Conservation (phyloP, 2,888 invertebrate genomes). For the Rotaria sp. region DNA sequence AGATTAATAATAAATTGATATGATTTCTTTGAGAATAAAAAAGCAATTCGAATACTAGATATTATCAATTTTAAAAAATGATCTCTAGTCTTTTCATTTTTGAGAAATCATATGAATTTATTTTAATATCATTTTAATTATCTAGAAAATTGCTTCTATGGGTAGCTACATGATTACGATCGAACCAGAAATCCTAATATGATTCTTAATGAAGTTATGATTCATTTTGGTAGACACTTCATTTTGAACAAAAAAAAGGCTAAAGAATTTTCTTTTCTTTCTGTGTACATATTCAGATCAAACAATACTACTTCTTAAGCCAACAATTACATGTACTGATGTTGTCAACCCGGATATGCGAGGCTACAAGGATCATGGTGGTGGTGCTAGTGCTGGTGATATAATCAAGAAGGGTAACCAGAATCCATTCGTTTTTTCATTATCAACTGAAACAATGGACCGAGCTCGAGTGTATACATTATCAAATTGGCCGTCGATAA, state of each 20-base stretch:
- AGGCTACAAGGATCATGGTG: neutral
- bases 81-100: no score
- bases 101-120: no score
- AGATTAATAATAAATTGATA: no score
- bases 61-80: no score
- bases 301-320: neutral
- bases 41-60: no score
- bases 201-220: neutral
- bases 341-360: neutral
- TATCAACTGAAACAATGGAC: neutral
- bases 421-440: neutral
- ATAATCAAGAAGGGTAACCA: rapidly evolving
- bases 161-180: neutral
- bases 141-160: neutral
- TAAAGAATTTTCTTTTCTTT: neutral
- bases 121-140: neutral
- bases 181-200: neutral
- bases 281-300: neutral
- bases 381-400: neutral
- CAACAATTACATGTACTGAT: neutral
- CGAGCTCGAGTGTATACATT: neutral
- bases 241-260: neutral
- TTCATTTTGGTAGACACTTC: neutral
- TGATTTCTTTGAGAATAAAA: no score
- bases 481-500: neutral